These are phyloP conservation scores for Paramacrobiotus metropolitanus DNA, from an alignment of 1,140 invertebrate species.

Conservation along the genomic window DNA sequence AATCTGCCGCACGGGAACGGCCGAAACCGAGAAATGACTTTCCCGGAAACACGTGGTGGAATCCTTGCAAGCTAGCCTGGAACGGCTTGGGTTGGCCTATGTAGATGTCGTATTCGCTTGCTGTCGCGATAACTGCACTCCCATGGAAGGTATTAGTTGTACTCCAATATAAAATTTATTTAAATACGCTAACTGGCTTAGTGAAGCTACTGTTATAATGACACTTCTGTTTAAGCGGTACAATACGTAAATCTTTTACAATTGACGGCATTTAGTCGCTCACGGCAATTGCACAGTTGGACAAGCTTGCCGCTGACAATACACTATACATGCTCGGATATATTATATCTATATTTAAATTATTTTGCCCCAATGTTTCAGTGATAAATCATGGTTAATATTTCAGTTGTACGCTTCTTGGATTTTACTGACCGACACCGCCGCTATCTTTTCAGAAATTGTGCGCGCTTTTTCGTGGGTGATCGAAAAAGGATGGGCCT, in stretches of 20 bases:
- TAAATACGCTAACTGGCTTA: not conserved
- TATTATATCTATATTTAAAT: not conserved
- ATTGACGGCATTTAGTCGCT: too few relatives aligned
- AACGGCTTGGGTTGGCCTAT: constrained; percentile 68
- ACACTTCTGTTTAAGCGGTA: not conserved
- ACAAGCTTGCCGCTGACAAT: not conserved
- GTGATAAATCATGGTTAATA: not conserved
- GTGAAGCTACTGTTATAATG: not conserved
- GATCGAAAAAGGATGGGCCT: constrained; percentile 66
- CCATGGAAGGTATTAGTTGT: constrained; percentile 62
- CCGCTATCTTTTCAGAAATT: constrained; percentile 38
- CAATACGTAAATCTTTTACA: too few relatives aligned
- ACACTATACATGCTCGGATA: constrained; percentile 13
- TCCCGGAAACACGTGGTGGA: constrained; percentile 88
- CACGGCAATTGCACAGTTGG: too few relatives aligned
- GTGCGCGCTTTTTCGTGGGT: constrained; percentile 71
- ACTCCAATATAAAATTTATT: not conserved
- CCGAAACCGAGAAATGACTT: constrained; percentile 63
- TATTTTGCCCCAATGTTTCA: not conserved
- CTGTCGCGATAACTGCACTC: constrained; percentile 80
- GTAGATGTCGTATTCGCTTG: constrained; percentile 87
- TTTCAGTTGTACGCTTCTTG: not conserved
- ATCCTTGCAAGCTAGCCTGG: constrained; percentile 64
- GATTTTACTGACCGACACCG: constrained; percentile 7
- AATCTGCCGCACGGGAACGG: constrained; percentile 92